phyloP scores from a whole-genome alignment of 2,113 vertebrate genomes.

The Columba livia region DNA sequence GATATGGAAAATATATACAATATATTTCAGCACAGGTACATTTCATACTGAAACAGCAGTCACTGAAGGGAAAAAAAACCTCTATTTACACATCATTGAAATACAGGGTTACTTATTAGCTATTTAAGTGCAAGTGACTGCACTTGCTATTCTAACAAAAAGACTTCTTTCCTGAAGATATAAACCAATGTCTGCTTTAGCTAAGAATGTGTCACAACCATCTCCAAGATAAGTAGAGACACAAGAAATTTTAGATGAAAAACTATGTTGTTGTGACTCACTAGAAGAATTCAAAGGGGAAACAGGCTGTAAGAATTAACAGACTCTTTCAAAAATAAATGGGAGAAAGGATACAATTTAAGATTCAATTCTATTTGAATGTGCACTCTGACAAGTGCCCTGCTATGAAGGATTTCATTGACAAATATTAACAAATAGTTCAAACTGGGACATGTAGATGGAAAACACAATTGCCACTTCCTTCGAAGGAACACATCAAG shows the following conservation, averaged over 20 bases:
- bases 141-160: not conserved
- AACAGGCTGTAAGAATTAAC: not conserved
- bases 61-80: not conserved
- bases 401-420: too few species aligned
- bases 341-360: not conserved
- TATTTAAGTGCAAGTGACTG: not conserved
- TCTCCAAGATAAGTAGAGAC: not conserved
- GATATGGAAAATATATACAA: not conserved
- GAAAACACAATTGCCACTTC: not conserved
- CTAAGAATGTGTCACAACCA: not conserved
- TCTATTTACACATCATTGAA: accelerated
- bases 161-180: not conserved
- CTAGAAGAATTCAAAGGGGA: not conserved
- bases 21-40: not conserved
- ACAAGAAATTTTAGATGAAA: not conserved
- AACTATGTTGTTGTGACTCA: not conserved
- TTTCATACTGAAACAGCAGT: not conserved
- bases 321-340: not conserved
- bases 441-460: not conserved
- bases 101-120: not conserved
- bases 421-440: not conserved
- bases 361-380: not conserved
- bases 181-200: not conserved
- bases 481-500: not conserved
- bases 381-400: not conserved